phyloP scores from a whole-genome alignment of 2,888 invertebrate species.

The Microctonus brassicae region DNA sequence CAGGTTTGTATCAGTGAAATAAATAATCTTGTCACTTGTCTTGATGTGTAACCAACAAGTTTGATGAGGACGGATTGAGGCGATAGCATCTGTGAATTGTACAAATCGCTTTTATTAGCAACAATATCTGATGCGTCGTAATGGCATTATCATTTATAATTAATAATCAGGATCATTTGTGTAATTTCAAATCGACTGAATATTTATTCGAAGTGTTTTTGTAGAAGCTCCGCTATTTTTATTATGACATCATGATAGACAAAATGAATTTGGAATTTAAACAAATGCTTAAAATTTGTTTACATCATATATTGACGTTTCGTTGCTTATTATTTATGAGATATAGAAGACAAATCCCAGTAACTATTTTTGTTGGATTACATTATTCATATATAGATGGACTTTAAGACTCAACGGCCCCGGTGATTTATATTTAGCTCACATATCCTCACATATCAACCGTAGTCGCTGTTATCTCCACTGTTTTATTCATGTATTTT shows the following conservation, averaged over 20 bases:
- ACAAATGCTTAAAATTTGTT: conserved; percentile 53
- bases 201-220: background rate
- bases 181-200: conserved; percentile 5
- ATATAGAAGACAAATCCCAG: conserved; percentile 69
- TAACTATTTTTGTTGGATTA: conserved; percentile 52
- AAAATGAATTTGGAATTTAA: conserved; percentile 49
- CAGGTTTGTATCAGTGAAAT: conserved; percentile 38
- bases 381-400: conserved; percentile 50
- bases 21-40: conserved; percentile 14
- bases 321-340: conserved; percentile 46
- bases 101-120: conserved; percentile 7
- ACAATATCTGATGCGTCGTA: conserved; percentile 4
- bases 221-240: conserved; percentile 27
- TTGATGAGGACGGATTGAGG: conserved; percentile 28
- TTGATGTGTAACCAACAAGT: conserved; percentile 31
- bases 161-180: conserved; percentile 21
- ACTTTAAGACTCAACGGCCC: conserved; percentile 60
- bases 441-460: conserved; percentile 66
- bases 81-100: background rate
- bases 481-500: background rate
- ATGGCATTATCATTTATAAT: conserved; percentile 10
- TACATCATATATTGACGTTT: conserved; percentile 58
- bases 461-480: conserved; percentile 55
- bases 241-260: conserved; percentile 41
- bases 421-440: conserved; percentile 54